Base-by-base conservation (phyloP, 2,113 vertebrate genomes). In the Chaenocephalus aceratus region DNA sequence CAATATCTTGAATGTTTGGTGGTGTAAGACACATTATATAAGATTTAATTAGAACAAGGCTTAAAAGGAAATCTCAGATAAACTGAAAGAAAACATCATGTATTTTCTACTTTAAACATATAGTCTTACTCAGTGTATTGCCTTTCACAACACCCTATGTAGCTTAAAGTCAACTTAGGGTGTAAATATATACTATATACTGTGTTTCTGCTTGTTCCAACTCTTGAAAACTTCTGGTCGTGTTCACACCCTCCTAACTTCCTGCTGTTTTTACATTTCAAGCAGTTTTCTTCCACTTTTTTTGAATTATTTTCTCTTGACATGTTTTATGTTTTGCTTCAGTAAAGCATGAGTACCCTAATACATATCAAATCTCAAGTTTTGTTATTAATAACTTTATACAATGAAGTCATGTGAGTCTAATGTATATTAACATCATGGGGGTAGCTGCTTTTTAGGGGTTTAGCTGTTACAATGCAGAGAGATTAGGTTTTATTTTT, bases 61-160 rank as follows among this genome's bases (percentile, higher is more conserved):
- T 77, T 73, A 75, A 67, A 79, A 69, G 75, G 48, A n/a, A 4
- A 6, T 26, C 74, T 51, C 30, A 61, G 10, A 1, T 41, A 48
- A 52, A 56, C 0, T 46, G 9, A 49, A 13, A 54, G 6, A 41
- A 13, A 26, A 56, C n/a, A 16, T 2, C 9, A 11, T 30, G 12
- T 1, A 26, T 23, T 6, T 63, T 0, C 11, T 44, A 18, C 26
- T 26, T 16, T 21, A 53, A 5, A 54, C n/a, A 52, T 13, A 16
- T 11, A 2, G 30, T 30, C 30, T 30, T 30, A 30, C 1, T 64
- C 21, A 4, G n/a, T 48, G 65, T 51, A 14, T 12, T 1, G 9
- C 15, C n/a, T 11, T 30, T 4, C 3, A 5, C n/a, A 23, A 48
- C 30, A 3, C 3, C 45, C 9, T 26, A 30, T 30, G 30, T 30